Percentiles rank a stretch among this genome's conserved stretches.
Evolutionary conservation across 53 echinoderm and acorn worm genomes (phyloP).

Genomic region (Paracentrotus lividus): DNA sequence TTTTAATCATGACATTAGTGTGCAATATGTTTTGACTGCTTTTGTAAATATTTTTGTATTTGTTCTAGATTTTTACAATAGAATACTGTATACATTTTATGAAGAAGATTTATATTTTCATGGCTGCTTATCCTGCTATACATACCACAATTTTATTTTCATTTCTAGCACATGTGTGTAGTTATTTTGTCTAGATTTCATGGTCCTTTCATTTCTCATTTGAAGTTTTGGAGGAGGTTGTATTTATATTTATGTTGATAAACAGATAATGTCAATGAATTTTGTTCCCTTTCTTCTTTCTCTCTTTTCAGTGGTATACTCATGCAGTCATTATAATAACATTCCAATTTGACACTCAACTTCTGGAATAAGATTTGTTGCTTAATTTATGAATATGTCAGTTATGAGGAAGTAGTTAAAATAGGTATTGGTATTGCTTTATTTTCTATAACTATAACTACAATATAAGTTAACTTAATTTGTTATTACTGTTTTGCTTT

Average conservation of each 20-base stretch:
- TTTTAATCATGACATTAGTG: neutral
- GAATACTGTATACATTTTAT: neutral
- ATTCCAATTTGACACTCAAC: too few species aligned
- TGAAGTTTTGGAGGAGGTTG: neutral
- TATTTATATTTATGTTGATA: too few species aligned
- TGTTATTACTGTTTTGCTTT: neutral
- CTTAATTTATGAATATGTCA: too few species aligned
- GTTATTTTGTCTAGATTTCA: neutral
- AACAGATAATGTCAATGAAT: too few species aligned
- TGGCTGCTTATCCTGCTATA: neutral
- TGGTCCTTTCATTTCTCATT: neutral
- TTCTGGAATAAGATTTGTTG: too few species aligned
- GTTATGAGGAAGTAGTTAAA: too few species aligned
- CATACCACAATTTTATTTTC: neutral
- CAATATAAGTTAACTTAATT: neutral
- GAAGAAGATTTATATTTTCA: neutral
- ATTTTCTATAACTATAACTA: neutral
- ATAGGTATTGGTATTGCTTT: neutral
- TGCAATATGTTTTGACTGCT: constrained; percentile 22
- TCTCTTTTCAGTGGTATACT: too few species aligned
- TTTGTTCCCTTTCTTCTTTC: too few species aligned
- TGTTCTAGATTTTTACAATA: neutral
- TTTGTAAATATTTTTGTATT: neutral
- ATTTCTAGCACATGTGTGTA: neutral
- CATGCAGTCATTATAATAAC: too few species aligned